Base-by-base conservation (phyloP, 1,140 invertebrate genomes). In the Hesperophylax magnus region DNA sequence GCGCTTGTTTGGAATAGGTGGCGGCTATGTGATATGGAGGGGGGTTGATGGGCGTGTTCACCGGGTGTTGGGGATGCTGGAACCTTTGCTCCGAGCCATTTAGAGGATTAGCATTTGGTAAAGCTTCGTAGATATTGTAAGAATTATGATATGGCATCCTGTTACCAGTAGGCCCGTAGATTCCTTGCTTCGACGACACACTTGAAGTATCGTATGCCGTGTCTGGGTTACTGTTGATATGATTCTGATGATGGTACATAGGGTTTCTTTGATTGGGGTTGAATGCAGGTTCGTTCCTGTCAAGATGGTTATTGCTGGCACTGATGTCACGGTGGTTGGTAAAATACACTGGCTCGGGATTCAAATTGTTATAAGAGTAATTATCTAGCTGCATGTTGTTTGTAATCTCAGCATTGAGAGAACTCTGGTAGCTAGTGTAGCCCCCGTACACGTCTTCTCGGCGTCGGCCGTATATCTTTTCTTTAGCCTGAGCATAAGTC, bases 1-100 rank as follows among this genome's bases (percentile, higher is more conserved):
- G 89, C 84, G 89, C 89, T 86, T 91, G 89, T 86, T 91, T 91
- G 27, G 89, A 90, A 80, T 88, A 91, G n/a, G 89, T 88, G 52
- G 89, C 89, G 39, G 89, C 89, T 86, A 90, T 90, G 58, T 90
- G 89, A 81, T 90, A 90, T 31, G 89, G 89, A 14, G 89, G 89
- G 67, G 89, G 89, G 77, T 90, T 84, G n/a, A 87, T 17, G 86
- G 89, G 60, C 87, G 90, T 69, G 20, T 31, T 76, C 15, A 60
- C 27, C 20, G 27, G n/a, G 7, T 31, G 72, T 6, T 27, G 27
- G 87, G 88, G 82, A 27, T 61, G 67, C 8, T 18, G 18, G 24
- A 24, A 69, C 34, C 72, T 47, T 34, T 61, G 78, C 34, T 79
- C 78, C 8, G 78, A 34, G 15, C 60, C 56, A 15, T 71, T 79